Evolutionary conservation across 2,888 invertebrate species (phyloP).

Genomic region (Drosophila niveifrons): DNA sequence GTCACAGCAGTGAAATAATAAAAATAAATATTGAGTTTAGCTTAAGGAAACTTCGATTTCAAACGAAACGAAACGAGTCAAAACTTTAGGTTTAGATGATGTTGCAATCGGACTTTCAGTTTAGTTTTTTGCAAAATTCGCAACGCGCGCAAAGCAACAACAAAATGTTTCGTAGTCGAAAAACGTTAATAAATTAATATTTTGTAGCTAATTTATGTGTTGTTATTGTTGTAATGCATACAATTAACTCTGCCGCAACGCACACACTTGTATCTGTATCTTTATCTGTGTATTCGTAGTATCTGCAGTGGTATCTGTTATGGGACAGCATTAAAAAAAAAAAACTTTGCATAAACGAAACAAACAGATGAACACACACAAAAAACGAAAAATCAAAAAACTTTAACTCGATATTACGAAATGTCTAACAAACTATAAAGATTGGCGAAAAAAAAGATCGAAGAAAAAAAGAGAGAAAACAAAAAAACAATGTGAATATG

Average conservation of each 20-base stretch:
- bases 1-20: background rate
- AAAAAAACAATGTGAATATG: constrained; percentile 52
- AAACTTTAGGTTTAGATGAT: constrained; percentile 23
- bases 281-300: constrained; percentile 19
- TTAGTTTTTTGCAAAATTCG: constrained; percentile 58
- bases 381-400: constrained; percentile 24
- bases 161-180: constrained; percentile 33
- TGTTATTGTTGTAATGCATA: constrained; percentile 58
- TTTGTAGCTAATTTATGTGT: constrained; percentile 69
- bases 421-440: constrained; percentile 54
- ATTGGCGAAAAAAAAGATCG: constrained; percentile 58
- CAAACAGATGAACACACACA: constrained; percentile 40
- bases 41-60: constrained; percentile 17
- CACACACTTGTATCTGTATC: constrained; percentile 27
- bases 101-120: constrained; percentile 70
- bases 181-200: constrained; percentile 72
- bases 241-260: constrained; percentile 68
- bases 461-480: constrained; percentile 21
- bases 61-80: constrained; percentile 2
- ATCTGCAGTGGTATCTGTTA: constrained; percentile 32
- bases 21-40: constrained; percentile 7
- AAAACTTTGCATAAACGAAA: constrained; percentile 67
- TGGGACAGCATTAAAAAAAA: constrained; percentile 52
- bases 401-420: constrained; percentile 70
- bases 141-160: constrained; percentile 44